Evolutionary conservation across 2,888 invertebrate genomes (phyloP), one percentile per base, ranked within the genome.

Genomic region (Laspeyria flexula): DNA sequence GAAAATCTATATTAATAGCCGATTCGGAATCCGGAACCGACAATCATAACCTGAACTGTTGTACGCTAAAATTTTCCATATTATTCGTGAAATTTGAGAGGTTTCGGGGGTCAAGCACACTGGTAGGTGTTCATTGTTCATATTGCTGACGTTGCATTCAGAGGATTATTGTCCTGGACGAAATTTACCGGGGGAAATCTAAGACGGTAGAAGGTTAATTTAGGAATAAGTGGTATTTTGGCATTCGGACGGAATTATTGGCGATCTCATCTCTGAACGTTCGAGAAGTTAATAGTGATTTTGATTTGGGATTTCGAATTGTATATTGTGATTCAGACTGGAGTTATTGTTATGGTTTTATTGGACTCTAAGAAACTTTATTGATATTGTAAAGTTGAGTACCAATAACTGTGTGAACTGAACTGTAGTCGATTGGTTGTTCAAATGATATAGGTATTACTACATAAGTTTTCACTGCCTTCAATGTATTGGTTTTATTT

Each of bases 1-100:
- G 77, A 71, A 77, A 79, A 83, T 77, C 77, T 77, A 79, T 81
- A 83, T 81, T 84, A 83, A 83, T 83, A 78, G 77, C 62, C 67
- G 71, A 71, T 73, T 74, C 62, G 71, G 73, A 73, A 75, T 77
- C 73, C 71, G 55, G 50, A 47, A 43, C 23, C 42, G 53, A 18
- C 83, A 75, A 77, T 15, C 44, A 9, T 63, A 62, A 25, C 29
- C 38, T 52, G 79, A 69, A 7, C 78, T 38, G 12, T 29, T 5
- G 23, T 25, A 15, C 23, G 27, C 49, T 54, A 15, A 37, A 55
- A 37, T 41, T 5, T 27, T 38, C 30, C 31, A 41, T 37, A 13
- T 27, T 45, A 16, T 42, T 18, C 7, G n/a, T 25, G 27, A 33
- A 55, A 40, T 38, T 44, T 30, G 10, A 39, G 10, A 12, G 3